A percentile compares a stretch with the other conserved stretches of the same genome.
These are phyloP conservation scores for Palythoa heliodiscus DNA, from an alignment of 92 coral and sea anemone genomes.

Conservation along the genomic window DNA sequence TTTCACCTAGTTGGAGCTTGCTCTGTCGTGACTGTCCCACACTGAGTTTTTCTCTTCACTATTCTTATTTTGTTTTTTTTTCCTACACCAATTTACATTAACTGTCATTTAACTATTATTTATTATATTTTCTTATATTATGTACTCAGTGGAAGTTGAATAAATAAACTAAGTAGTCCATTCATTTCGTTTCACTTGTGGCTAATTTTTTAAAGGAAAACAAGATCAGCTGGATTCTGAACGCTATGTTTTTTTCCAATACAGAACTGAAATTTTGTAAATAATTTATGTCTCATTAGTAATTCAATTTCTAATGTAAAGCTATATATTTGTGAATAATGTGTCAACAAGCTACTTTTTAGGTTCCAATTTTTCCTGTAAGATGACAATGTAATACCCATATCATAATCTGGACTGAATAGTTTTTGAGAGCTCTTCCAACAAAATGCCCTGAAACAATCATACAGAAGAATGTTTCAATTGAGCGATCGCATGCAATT, in stretches of 20 bases:
- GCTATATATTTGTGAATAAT: background rate
- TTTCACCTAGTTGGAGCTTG: too few relatives aligned
- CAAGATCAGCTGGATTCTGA: background rate
- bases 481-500: background rate
- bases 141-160: too few relatives aligned
- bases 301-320: background rate
- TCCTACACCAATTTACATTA: too few relatives aligned
- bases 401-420: background rate
- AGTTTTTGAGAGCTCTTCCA: background rate
- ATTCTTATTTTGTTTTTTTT: too few relatives aligned
- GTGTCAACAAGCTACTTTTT: background rate
- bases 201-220: background rate
- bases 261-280: background rate
- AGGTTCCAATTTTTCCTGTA: too few relatives aligned
- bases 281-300: background rate
- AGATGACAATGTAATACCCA: too few relatives aligned
- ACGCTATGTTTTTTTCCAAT: background rate
- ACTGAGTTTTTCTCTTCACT: too few relatives aligned
- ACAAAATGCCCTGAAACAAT: too few relatives aligned
- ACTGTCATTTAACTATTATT: too few relatives aligned
- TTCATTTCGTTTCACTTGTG: background rate
- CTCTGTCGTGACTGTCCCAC: too few relatives aligned
- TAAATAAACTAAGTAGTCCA: too few relatives aligned
- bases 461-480: background rate
- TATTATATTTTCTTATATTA: too few relatives aligned